These are phyloP conservation scores for Salmo trutta DNA, from an alignment of 2,797 vertebrate species.

Conservation along the genomic window DNA sequence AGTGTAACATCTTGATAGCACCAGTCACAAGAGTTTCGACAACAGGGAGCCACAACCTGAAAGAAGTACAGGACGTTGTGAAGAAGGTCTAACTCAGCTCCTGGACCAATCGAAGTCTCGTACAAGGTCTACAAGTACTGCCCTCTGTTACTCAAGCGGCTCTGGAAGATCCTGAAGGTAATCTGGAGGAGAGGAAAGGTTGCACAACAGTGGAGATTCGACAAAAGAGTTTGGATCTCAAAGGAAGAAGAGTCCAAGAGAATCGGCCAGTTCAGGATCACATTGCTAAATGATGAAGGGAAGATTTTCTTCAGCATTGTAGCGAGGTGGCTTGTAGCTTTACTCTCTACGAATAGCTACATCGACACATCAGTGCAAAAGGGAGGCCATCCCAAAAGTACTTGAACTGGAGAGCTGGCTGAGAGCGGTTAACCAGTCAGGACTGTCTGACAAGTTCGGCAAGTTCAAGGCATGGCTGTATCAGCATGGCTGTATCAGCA, in stretches of 20 bases:
- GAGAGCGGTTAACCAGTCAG: constrained; percentile 3
- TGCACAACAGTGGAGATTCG: not conserved
- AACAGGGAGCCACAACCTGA: not conserved
- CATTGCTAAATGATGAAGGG: constrained; percentile 4
- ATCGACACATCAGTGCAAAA: constrained; percentile 7
- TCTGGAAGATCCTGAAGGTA: no score
- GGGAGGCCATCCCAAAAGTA: not conserved
- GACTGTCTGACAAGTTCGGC: not conserved
- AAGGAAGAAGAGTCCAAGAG: not conserved
- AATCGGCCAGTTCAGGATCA: constrained; percentile 1
- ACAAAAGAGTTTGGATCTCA: not conserved
- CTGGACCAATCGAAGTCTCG: constrained; percentile 2
- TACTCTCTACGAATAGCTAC: not conserved
- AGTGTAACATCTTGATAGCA: not conserved
- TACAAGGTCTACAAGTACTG: not conserved
- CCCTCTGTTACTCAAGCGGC: no score
- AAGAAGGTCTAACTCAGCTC: constrained; percentile 8
- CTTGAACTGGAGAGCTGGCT: not conserved
- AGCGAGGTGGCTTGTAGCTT: not conserved
- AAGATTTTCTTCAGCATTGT: constrained; percentile 17
- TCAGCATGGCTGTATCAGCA: constrained; percentile 22
- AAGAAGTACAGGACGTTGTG: no score
- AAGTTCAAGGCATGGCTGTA: constrained; percentile 25
- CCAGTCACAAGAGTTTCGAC: not conserved
- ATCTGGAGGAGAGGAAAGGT: not conserved